These are phyloP conservation scores for Orgyia antiqua DNA, from an alignment of 2,888 invertebrate species.

Conservation along the genomic window DNA sequence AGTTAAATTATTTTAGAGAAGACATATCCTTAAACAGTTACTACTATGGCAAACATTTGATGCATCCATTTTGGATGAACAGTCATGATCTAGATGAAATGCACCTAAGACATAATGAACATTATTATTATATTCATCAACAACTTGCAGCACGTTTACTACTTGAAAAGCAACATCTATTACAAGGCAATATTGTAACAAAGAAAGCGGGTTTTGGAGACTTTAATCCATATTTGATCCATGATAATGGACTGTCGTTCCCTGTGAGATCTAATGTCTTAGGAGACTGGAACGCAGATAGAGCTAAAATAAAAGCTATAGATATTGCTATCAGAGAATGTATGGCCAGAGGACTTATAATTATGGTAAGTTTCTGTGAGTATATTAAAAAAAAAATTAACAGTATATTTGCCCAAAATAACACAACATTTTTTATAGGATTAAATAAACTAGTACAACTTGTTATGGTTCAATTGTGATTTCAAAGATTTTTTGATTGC, in stretches of 20 bases:
- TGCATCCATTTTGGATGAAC: conserved; percentile 79
- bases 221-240: conserved; percentile 51
- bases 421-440: too few species aligned
- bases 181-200: conserved; percentile 17
- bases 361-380: conserved; percentile 50
- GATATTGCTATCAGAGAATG: conserved; percentile 62
- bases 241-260: conserved; percentile 63
- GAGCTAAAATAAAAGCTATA: conserved; percentile 46
- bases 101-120: conserved; percentile 54
- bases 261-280: conserved; percentile 43
- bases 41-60: conserved; percentile 75
- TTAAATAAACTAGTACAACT: too few species aligned
- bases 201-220: conserved; percentile 29
- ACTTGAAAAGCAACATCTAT: conserved; percentile 52
- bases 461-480: too few species aligned
- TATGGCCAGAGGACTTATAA: conserved; percentile 52
- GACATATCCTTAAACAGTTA: conserved; percentile 79
- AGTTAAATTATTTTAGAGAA: conserved; percentile 80
- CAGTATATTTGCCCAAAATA: too few species aligned
- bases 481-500: too few species aligned
- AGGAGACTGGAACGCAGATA: conserved; percentile 40
- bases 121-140: conserved; percentile 56
- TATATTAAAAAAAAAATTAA: too few species aligned
- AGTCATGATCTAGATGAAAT: conserved; percentile 56
- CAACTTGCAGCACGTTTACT: conserved; percentile 54